Conservation (phyloP, 2,888 invertebrate species). For the Pseudococcus viburni region DNA sequence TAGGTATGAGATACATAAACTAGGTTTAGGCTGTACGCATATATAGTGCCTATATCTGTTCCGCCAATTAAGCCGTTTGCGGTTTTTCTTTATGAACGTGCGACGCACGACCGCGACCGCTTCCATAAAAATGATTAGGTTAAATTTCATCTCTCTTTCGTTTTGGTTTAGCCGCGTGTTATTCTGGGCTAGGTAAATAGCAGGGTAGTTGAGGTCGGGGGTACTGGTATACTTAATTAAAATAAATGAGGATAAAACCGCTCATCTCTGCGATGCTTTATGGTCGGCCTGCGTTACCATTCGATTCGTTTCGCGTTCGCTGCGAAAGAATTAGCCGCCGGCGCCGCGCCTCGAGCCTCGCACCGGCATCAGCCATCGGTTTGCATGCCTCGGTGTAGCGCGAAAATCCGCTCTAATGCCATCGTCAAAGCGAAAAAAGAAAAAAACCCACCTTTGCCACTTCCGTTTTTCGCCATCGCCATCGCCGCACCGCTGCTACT, state of each 20-base stretch:
- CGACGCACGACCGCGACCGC: neutral
- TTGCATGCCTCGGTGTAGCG: no score
- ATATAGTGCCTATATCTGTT: neutral
- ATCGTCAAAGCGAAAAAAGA: neutral
- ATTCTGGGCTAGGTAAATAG: neutral
- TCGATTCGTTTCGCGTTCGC: neutral
- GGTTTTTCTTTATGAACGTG: neutral
- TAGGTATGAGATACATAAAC: no score
- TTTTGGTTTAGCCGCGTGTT: neutral
- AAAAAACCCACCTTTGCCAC: neutral
- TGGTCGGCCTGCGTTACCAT: conserved; percentile 1
- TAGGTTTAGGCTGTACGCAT: no score
- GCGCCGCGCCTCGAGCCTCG: neutral
- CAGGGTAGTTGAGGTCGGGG: neutral
- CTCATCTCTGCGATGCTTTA: neutral
- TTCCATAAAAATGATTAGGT: conserved; percentile 3
- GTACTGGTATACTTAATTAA: neutral
- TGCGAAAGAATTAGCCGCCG: conserved; percentile 11
- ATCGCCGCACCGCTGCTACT: no score
- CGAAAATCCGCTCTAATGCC: no score
- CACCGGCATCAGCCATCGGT: neutral
- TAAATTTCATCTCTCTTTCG: conserved; percentile 4
- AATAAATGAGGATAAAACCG: conserved; percentile 29
- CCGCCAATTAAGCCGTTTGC: neutral
- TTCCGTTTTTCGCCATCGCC: no score